A percentile compares a stretch with the other conserved stretches of the same genome.
Evolutionary conservation across 2,888 invertebrate genomes (phyloP).

Genomic region (Calameuta filiformis): DNA sequence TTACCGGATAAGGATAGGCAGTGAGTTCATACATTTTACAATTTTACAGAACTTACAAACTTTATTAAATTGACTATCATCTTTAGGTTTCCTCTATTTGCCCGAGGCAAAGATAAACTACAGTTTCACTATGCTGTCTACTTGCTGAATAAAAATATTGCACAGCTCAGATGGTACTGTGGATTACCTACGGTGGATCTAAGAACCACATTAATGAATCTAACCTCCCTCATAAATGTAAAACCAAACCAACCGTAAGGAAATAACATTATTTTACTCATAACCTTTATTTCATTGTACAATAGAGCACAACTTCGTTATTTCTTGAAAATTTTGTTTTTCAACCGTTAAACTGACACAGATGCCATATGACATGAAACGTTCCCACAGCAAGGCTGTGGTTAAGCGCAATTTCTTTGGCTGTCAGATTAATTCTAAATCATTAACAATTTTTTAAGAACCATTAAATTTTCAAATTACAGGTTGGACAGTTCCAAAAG

Average conservation of each 20-base stretch:
- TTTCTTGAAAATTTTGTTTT: no score
- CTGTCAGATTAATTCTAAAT: no score
- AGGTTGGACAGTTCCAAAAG: slow-evolving; percentile 62
- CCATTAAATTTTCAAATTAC: slow-evolving; percentile 7
- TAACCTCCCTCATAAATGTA: slow-evolving; percentile 71
- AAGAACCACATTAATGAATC: slow-evolving; percentile 80
- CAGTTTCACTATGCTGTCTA: slow-evolving; percentile 92
- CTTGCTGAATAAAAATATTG: slow-evolving; percentile 93
- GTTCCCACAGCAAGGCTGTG: no score
- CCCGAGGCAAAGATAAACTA: slow-evolving; percentile 80
- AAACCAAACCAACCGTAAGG: slow-evolving; percentile 57
- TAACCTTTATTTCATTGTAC: background rate
- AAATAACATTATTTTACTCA: slow-evolving; percentile 6
- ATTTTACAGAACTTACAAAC: slow-evolving; percentile 55
- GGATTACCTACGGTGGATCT: slow-evolving; percentile 80
- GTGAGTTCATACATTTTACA: slow-evolving; percentile 69
- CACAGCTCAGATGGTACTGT: slow-evolving; percentile 85
- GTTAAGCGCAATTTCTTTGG: no score
- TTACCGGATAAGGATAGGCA: slow-evolving; percentile 76
- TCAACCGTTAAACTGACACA: no score
- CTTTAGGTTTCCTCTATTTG: slow-evolving; percentile 84
- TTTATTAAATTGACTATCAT: background rate
- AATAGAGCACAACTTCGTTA: background rate
- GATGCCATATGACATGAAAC: no score
- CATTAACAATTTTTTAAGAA: no score